Conservation (phyloP, 2,888 invertebrate genomes). For the Meta bourneti region DNA sequence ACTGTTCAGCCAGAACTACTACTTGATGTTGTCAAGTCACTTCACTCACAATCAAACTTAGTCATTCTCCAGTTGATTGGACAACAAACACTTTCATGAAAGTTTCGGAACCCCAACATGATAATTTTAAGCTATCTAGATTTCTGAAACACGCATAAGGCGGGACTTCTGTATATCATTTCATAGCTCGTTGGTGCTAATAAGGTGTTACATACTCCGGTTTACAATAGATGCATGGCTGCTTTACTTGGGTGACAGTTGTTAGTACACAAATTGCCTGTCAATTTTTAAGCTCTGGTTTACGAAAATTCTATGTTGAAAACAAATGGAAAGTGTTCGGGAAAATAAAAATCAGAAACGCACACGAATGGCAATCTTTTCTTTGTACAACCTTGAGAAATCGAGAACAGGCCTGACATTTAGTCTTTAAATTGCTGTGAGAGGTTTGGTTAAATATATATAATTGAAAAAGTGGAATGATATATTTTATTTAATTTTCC, state of each 20-base stretch:
- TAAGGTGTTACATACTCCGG: neutral
- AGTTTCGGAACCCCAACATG: neutral
- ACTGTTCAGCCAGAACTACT: too few relatives aligned
- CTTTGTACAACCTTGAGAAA: too few relatives aligned
- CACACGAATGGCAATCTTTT: too few relatives aligned
- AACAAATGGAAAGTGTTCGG: too few relatives aligned
- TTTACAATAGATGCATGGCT: constrained; percentile 2
- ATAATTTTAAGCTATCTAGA: constrained; percentile 2
- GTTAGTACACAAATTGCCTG: neutral
- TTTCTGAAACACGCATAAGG: neutral
- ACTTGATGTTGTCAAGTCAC: neutral
- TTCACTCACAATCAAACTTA: neutral
- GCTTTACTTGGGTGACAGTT: neutral
- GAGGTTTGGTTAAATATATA: too few relatives aligned
- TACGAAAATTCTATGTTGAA: too few relatives aligned
- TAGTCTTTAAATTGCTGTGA: too few relatives aligned
- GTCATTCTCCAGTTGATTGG: neutral
- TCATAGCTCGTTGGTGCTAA: constrained; percentile 3
- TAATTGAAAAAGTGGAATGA: too few relatives aligned
- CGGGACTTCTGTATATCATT: neutral
- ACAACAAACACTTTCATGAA: neutral
- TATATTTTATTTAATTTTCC: too few relatives aligned
- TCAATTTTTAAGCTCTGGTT: too few relatives aligned
- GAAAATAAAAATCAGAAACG: too few relatives aligned
- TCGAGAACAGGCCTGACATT: too few relatives aligned